Percentiles rank a stretch among this genome's conserved stretches.
phyloP scores from a whole-genome alignment of 2,113 vertebrate species.

The Vireo altiloquus region DNA sequence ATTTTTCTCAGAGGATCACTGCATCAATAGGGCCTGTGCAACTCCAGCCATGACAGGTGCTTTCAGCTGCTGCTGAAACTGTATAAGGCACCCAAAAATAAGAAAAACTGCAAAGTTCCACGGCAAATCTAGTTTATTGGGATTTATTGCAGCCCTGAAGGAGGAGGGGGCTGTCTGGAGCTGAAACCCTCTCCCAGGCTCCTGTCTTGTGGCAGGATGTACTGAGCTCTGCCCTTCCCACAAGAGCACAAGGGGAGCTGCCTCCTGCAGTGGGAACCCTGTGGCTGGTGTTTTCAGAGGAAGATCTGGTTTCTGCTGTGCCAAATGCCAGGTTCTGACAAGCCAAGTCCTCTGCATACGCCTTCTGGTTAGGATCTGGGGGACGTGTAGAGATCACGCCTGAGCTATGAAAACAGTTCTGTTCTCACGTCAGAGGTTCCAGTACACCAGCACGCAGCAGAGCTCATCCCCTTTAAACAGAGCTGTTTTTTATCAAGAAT shows the following conservation, averaged over 20 bases:
- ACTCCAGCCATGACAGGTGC: neutral
- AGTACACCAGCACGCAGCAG: neutral
- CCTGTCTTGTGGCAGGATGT: neutral
- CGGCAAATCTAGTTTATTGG: neutral
- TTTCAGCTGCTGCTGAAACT: slow-evolving; percentile 35
- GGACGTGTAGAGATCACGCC: neutral
- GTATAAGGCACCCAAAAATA: neutral
- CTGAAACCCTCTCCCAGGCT: accelerated
- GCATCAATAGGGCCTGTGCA: neutral
- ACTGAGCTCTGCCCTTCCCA: neutral
- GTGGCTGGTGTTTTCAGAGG: neutral
- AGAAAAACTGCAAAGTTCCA: neutral
- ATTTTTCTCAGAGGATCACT: neutral
- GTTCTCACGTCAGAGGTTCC: neutral
- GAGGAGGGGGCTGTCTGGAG: neutral
- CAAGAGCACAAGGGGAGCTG: accelerated
- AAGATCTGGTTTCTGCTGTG: neutral
- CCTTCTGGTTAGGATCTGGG: neutral
- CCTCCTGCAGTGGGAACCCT: neutral
- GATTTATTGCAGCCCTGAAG: neutral
- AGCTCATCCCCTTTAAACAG: accelerated
- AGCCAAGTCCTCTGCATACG: neutral
- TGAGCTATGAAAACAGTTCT: neutral
- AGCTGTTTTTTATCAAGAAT: neutral
- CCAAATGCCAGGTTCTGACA: neutral